Evolutionary conservation across 2,888 invertebrate species (phyloP).

Genomic region (Standfussiana lucernea): DNA sequence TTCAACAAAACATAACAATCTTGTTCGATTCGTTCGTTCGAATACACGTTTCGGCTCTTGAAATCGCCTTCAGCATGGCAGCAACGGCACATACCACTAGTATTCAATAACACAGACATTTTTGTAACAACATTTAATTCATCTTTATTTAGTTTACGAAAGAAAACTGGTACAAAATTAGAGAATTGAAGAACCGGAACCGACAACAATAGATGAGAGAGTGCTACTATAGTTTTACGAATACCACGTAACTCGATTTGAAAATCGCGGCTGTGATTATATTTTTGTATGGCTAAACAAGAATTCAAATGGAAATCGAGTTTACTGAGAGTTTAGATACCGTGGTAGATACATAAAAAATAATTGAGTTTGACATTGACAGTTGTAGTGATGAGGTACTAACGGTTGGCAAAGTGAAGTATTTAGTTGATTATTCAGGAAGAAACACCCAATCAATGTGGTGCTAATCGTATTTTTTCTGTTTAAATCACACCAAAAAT

Average conservation of each 20-base stretch:
- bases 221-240: conserved; percentile 30
- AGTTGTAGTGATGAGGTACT: conserved; percentile 17
- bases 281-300: background rate
- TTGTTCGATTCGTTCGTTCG: conserved; percentile 69
- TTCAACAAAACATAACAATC: conserved; percentile 75
- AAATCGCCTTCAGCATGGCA: conserved; percentile 78
- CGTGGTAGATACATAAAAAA: conserved; percentile 7
- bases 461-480: background rate
- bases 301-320: conserved; percentile 17
- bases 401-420: background rate
- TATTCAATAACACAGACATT: conserved; percentile 73
- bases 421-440: background rate
- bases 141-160: conserved; percentile 33
- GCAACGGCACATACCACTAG: conserved; percentile 79
- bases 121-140: conserved; percentile 49
- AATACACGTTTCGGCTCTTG: conserved; percentile 70
- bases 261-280: background rate
- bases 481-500: background rate
- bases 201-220: conserved; percentile 39
- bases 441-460: background rate
- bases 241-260: conserved; percentile 37
- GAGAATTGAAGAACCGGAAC: conserved; percentile 16
- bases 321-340: conserved; percentile 18
- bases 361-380: conserved; percentile 35
- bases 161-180: conserved; percentile 20